Conservation (phyloP, 2,888 invertebrate genomes). For the Drosophila peninsularis region DNA sequence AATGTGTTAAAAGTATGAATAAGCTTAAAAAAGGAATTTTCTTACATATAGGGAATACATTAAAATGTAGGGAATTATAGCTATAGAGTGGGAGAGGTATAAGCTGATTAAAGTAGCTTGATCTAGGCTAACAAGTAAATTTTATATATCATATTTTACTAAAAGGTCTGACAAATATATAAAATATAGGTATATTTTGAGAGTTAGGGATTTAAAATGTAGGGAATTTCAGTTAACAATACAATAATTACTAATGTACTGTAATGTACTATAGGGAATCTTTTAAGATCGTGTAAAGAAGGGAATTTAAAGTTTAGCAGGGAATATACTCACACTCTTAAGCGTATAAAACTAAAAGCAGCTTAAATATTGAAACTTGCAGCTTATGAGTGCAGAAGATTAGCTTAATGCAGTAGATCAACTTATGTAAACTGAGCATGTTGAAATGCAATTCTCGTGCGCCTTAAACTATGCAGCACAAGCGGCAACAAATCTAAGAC, state of each 20-base stretch:
- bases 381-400: background rate
- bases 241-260: background rate
- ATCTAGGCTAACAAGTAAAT: no score
- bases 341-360: background rate
- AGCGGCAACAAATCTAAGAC: constrained; percentile 21
- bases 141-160: no score
- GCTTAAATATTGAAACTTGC: background rate
- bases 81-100: no score
- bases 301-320: background rate
- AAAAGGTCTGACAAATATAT: no score
- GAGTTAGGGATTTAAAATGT: no score
- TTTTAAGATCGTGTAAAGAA: background rate
- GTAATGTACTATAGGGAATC: background rate
- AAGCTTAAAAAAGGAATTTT: no score
- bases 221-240: background rate
- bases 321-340: background rate
- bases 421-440: background rate
- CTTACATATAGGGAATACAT: no score
- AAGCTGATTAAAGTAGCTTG: no score
- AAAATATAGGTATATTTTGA: no score
- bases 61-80: no score
- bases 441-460: constrained; percentile 31
- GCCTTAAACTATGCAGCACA: constrained; percentile 41
- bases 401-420: constrained; percentile 1
- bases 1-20: no score